phyloP scores from a whole-genome alignment of 2,113 vertebrate species.

The human (Homo sapiens) region GRCh38 chr5:156411001-156411500 shows the following conservation, averaged over 20 bases:
- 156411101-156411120: not conserved
- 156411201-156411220: not conserved
- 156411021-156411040: not conserved
- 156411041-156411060: not conserved
- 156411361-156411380: not conserved
- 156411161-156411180: constrained; percentile 27
- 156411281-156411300: constrained; percentile 49
- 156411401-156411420: not conserved
- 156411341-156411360: not conserved
- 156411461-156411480: not conserved
- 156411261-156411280: constrained; percentile 29
- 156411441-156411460: not conserved
- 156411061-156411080: not conserved
- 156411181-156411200: not conserved
- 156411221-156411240: constrained; percentile 39
- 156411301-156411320: not conserved
- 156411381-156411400: not conserved
- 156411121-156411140: not conserved
- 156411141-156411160: not conserved
- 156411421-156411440: not conserved
- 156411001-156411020: not conserved
- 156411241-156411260: not conserved
- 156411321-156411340: not conserved
- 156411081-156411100: not conserved
- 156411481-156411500: not conserved